Conservation (phyloP, 2,113 vertebrate genomes). For the Columba janthina region DNA sequence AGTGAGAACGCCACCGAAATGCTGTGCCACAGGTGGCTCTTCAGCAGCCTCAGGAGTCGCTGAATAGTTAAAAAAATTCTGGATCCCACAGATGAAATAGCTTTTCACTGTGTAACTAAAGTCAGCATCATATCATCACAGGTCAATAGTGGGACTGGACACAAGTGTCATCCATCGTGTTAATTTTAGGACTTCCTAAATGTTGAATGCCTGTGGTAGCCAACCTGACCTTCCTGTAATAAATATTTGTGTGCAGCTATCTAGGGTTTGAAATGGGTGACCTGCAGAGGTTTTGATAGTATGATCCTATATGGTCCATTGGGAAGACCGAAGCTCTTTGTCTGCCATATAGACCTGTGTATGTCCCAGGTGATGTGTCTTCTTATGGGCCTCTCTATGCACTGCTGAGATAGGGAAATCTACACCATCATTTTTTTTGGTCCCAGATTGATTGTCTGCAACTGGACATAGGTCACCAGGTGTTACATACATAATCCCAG, state of each 20-base stretch:
- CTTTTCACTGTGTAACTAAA: fast-evolving
- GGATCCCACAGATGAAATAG: background rate
- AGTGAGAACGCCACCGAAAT: background rate
- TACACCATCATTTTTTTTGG: background rate
- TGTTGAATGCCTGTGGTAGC: background rate
- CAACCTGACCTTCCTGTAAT: background rate
- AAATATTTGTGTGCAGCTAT: background rate
- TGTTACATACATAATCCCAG: background rate
- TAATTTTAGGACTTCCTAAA: background rate
- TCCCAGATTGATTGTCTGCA: background rate
- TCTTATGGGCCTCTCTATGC: background rate
- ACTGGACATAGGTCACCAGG: background rate
- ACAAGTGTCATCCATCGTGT: background rate
- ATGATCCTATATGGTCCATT: background rate
- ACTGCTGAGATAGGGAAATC: background rate
- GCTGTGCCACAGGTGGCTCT: background rate
- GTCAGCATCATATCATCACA: background rate
- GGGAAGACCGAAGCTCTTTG: background rate
- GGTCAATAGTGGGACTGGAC: background rate
- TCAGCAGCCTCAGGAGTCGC: background rate
- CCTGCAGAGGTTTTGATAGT: background rate
- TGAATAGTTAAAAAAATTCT: background rate
- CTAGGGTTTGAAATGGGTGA: background rate
- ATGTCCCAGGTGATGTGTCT: background rate
- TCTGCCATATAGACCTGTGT: background rate